Evolutionary conservation across 2,888 invertebrate species (phyloP), one percentile per base, ranked within the genome.

Genomic region (Heteropelma amictum): DNA sequence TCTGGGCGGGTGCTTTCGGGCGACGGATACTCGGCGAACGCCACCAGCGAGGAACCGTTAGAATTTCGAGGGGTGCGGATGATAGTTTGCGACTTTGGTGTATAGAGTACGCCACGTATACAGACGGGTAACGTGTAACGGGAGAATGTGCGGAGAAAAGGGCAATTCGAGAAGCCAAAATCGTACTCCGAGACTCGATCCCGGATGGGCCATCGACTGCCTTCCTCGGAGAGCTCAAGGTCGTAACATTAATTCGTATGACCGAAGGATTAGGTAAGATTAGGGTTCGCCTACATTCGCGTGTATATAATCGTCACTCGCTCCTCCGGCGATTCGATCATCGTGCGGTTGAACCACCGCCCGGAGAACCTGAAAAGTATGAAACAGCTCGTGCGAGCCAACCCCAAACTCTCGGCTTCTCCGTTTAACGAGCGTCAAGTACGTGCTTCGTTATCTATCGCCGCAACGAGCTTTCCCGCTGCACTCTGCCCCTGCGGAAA

Each of bases 161-260:
- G 78, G 79, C 79, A 81, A 80, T 85, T 83, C 73, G 80, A 75
- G 67, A 80, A 78, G 82, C 82, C 80, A 76, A 83, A 85, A 85
- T 82, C 80, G 83, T 73, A 81, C 49, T 35, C 30, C 26, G 80
- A 77, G 68, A 70, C 78, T 73, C 77, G 72, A 72, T 64, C 72
- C 77, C 71, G 76, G 81, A 83, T 82, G 79, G 81, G 78, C 78
- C 75, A 79, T 73, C 77, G 81, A 79, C 69, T 79, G 26, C 51
- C 51, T 72, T 72, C 73, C 78, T 68, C 79, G 40, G 72, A 67
- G 76, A 58, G 64, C 70, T 75, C 79, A 78, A 75, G 75, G 75
- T 83, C 82, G 81, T 85, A 84, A 82, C 83, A 84, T 86, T 86
- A 85, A 85, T 84, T 85, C 80, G 77, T 81, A 84, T 79, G 80